Percentiles rank a stretch among this genome's conserved stretches.
phyloP scores from a whole-genome alignment of 2,888 invertebrate species.

The Choreutis nemorana region DNA sequence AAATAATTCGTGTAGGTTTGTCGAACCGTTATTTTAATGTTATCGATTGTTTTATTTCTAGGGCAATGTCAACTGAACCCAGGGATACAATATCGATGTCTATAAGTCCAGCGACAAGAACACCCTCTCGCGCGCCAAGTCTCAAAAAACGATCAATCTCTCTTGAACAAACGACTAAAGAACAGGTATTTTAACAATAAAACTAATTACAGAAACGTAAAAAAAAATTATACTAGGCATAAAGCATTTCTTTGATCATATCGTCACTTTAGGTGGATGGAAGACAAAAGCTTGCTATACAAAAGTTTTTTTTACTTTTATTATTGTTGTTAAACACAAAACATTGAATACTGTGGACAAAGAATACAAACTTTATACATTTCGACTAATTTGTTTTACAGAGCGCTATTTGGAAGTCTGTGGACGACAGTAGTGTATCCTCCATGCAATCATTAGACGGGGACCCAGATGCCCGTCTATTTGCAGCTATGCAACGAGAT shows the following conservation, averaged over 20 bases:
- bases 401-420: constrained; percentile 82
- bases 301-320: too few species aligned
- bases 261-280: too few species aligned
- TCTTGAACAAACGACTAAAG: constrained; percentile 59
- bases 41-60: constrained; percentile 13
- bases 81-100: constrained; percentile 50
- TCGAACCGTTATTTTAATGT: not conserved
- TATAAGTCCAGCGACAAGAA: constrained; percentile 33
- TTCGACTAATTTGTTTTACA: constrained; percentile 16
- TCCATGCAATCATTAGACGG: constrained; percentile 83
- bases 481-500: constrained; percentile 72
- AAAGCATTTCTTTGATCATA: too few species aligned
- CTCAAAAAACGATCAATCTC: constrained; percentile 62
- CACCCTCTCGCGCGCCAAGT: constrained; percentile 47
- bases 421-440: constrained; percentile 85
- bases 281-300: too few species aligned
- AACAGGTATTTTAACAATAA: constrained; percentile 53
- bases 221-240: too few species aligned
- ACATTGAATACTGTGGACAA: too few species aligned
- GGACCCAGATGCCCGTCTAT: constrained; percentile 68
- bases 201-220: too few species aligned
- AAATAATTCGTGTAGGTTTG: too few species aligned
- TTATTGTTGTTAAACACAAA: too few species aligned
- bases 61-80: constrained; percentile 60
- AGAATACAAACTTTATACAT: not conserved